Evolutionary conservation across 2,797 vertebrate species (phyloP), one percentile per base, ranked within the genome.

Genomic region (Notamacropus eugenii): DNA sequence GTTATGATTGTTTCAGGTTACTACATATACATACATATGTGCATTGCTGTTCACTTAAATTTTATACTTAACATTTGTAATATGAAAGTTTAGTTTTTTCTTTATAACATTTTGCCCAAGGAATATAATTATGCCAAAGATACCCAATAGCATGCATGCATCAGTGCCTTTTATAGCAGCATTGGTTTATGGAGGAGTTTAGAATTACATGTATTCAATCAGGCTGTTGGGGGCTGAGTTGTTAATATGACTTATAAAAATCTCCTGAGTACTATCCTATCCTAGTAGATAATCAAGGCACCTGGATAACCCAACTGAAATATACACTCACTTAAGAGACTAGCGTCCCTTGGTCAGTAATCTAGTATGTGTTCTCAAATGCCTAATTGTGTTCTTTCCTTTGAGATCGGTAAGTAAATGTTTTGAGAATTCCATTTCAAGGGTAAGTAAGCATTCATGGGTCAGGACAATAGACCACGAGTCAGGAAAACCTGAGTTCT

Each of bases 161-260:
- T 16, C 5, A 19, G 34, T 31, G 24, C 94, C 92, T 12, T 92
- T 34, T 52, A 46, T 46, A 6, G 22, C 24, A 9, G 9, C 74
- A 46, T 46, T 87, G 27, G 22, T 46, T 74, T 62, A 91, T 56
- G 40, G 58, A 91, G 54, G 31, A 91, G 96, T 97, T 92, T 55
- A 0, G 31, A 96, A 96, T 93, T 56, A 94, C 0, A 5, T 91
- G 40, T 92, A 96, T 95, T 96, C 56, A 97, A 87, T 13, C 90
- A 90, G 27, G 1, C 50, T 95, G 91, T 74, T 93, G 56, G 52
- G 94, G 97, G 10, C 28, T 10, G 2, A 3, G 29, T 31, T 31
- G 11, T 46, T 87, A 28, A 87, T 40, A 87, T 0, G 8, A 95
- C 95, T 95, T 94, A 93, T 0, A 96, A 58, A 56, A 95, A 29